Percentiles rank a stretch among this genome's conserved stretches.
Conservation (phyloP, 2,888 invertebrate species). For the Lampropteryx suffumata region DNA sequence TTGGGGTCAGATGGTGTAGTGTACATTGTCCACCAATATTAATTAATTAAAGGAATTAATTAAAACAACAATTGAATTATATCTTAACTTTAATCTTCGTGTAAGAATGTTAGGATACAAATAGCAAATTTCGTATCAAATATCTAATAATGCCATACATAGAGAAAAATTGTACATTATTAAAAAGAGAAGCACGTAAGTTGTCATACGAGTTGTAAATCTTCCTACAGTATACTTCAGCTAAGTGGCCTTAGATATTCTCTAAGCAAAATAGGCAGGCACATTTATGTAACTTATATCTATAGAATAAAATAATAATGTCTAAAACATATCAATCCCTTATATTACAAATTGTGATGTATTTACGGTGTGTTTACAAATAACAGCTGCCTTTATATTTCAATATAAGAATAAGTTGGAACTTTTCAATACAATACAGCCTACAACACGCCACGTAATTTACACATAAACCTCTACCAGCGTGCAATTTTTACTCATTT, state of each 20-base stretch:
- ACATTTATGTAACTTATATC: slow-evolving; percentile 67
- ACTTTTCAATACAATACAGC: too few species aligned
- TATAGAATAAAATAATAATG: slow-evolving; percentile 56
- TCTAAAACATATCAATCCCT: slow-evolving; percentile 65
- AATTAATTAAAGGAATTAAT: slow-evolving; percentile 11
- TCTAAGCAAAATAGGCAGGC: slow-evolving; percentile 58
- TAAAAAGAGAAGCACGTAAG: slow-evolving; percentile 60
- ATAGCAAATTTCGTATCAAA: slow-evolving; percentile 76
- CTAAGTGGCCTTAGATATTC: slow-evolving; percentile 28
- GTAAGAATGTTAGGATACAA: slow-evolving; percentile 76
- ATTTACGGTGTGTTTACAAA: slow-evolving; percentile 41
- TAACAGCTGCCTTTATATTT: slow-evolving; percentile 54
- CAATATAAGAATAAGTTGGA: too few species aligned
- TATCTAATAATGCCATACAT: slow-evolving; percentile 69
- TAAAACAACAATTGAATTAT: slow-evolving; percentile 43
- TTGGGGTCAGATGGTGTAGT: too few species aligned
- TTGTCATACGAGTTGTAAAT: slow-evolving; percentile 38
- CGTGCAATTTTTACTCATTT: too few species aligned
- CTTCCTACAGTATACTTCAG: slow-evolving; percentile 41
- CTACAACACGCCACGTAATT: too few species aligned
- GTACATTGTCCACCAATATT: too few species aligned
- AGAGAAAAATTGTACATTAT: slow-evolving; percentile 71
- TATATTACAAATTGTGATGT: slow-evolving; percentile 75
- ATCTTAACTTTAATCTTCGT: slow-evolving; percentile 72
- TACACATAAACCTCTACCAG: too few species aligned